A percentile compares a stretch with the other conserved stretches of the same genome.
Evolutionary conservation across 1,140 invertebrate species (phyloP).

Genomic region (Trichonephila clavata): DNA sequence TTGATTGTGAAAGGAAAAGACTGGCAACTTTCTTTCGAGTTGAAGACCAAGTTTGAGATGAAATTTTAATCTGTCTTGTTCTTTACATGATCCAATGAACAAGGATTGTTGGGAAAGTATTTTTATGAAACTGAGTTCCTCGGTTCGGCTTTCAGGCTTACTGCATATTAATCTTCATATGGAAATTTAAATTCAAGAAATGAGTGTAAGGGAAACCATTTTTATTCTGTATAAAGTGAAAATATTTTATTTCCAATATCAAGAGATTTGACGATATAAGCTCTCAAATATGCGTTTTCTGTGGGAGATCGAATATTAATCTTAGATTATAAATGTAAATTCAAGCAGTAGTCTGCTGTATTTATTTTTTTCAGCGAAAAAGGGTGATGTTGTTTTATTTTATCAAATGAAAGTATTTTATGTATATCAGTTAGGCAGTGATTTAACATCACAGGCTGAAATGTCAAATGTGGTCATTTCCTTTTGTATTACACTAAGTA

Average conservation of each 20-base stretch:
- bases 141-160: background rate
- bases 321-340: too few species aligned
- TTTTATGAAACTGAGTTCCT: background rate
- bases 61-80: slow-evolving; percentile 37
- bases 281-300: too few species aligned
- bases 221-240: background rate
- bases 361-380: too few species aligned
- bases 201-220: background rate
- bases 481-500: too few species aligned
- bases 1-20: background rate
- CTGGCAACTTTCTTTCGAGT: background rate
- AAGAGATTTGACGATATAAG: background rate
- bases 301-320: too few species aligned
- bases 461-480: too few species aligned
- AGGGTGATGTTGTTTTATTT: too few species aligned
- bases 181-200: background rate
- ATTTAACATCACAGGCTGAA: too few species aligned
- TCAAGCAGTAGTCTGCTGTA: background rate
- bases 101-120: background rate
- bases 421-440: too few species aligned
- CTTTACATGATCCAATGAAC: background rate
- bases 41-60: slow-evolving; percentile 8
- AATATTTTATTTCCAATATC: background rate
- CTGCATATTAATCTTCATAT: background rate
- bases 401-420: too few species aligned